Conservation (phyloP, 2,888 invertebrate species). For the Andrena dorsata region DNA sequence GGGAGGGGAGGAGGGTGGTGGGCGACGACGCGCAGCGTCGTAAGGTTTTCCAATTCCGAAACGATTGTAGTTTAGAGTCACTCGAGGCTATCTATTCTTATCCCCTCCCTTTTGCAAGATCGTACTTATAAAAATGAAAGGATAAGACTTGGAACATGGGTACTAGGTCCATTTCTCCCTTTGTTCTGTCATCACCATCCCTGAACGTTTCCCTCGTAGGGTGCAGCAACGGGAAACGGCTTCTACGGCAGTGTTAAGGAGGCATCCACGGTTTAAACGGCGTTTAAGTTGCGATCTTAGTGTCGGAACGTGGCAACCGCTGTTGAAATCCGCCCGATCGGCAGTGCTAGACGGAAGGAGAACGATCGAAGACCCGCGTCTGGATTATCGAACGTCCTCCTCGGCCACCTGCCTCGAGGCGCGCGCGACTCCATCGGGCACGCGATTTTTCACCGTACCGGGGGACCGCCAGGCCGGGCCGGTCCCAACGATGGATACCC, state of each 20-base stretch:
- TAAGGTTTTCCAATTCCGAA: background rate
- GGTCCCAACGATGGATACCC: constrained; percentile 47
- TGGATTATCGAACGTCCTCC: constrained; percentile 40
- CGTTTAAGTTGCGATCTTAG: constrained; percentile 60
- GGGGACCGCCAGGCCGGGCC: constrained; percentile 44
- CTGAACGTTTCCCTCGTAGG: constrained; percentile 72
- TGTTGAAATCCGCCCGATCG: constrained; percentile 61
- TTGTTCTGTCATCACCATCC: constrained; percentile 71
- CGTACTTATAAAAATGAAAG: constrained; percentile 14
- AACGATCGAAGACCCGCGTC: constrained; percentile 45
- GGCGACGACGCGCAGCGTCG: background rate
- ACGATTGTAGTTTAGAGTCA: background rate
- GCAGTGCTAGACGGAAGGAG: constrained; percentile 48
- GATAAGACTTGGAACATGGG: constrained; percentile 59
- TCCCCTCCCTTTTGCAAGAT: constrained; percentile 1
- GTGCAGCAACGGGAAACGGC: constrained; percentile 60
- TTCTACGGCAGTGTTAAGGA: constrained; percentile 55
- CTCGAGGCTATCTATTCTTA: background rate
- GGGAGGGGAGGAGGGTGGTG: background rate
- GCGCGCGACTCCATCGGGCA: constrained; percentile 44
- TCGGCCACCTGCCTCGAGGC: constrained; percentile 46
- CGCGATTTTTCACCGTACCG: constrained; percentile 38
- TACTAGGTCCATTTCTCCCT: constrained; percentile 67
- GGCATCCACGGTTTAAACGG: constrained; percentile 63
- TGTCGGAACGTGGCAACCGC: constrained; percentile 59